phyloP scores from a whole-genome alignment of 2,797 vertebrate genomes.

The Melanotaenia pygmaea region DNA sequence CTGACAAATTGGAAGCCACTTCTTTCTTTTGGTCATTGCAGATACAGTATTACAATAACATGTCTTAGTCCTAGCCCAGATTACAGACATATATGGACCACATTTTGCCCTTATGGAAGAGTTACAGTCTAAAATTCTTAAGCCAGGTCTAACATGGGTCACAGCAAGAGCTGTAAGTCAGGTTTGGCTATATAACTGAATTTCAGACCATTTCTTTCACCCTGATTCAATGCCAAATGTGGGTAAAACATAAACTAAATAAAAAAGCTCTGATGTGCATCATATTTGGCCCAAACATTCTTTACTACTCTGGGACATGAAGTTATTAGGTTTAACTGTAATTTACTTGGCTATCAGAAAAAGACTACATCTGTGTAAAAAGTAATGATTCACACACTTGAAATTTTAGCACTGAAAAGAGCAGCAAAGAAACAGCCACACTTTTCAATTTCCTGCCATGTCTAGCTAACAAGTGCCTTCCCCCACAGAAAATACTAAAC shows the following conservation, averaged over 20 bases:
- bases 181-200: background rate
- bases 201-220: no score
- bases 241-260: no score
- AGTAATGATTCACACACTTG: background rate
- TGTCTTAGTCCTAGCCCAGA: background rate
- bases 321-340: background rate
- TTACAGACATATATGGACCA: background rate
- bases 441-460: constrained; percentile 1
- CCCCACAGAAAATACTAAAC: background rate
- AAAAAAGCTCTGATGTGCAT: no score
- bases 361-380: background rate
- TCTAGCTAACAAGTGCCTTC: background rate
- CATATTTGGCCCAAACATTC: no score
- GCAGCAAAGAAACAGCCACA: background rate
- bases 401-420: background rate
- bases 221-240: background rate
- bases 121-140: background rate
- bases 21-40: background rate
- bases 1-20: background rate
- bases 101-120: background rate
- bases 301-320: no score
- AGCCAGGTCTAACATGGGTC: no score
- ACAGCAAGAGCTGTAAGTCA: no score
- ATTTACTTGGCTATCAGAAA: background rate
- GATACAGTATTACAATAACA: background rate